Evolutionary conservation across 2,113 vertebrate species (phyloP), one percentile per base, ranked within the genome.

Genomic region (Ceyx melanurus): DNA sequence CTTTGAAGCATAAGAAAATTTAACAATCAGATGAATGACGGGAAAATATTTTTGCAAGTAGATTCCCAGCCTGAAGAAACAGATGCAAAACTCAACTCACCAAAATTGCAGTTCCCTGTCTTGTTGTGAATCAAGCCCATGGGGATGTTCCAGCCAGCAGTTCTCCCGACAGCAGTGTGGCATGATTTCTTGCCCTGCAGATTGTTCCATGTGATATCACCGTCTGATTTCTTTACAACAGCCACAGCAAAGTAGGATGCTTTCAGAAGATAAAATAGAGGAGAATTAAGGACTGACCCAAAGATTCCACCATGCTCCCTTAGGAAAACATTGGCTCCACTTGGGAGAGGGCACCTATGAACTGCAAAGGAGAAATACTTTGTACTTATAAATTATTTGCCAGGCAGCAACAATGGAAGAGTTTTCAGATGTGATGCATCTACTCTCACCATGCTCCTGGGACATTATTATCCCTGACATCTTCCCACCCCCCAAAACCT

Each of bases 131-230:
- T 96, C 48, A 95, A 91, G 22, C 98, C 97, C 98, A 99, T 97
- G 67, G 99, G 99, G 37, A 99, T 60, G 86, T 97, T 98, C 99
- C 99, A 99, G 75, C 99, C 99, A n/a, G 98, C 98, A 2, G 97
- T 98, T 53, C 98, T 98, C 54, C 98, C 97, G 0, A 98, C 25
- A 2, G 96, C 98, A 0, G 98, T 98, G 94, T 99, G 99, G 94
- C 99, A 99, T 0, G 98, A 98, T 92, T 81, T 99, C 96, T 96
- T 99, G 14, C 97, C 98, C 89, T 60, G 56, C 83, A 99, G 97
- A 5, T 42, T 98, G 1, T 76, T 90, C 98, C 99, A 99, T 23
- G 86, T 98, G 86, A 98, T 50, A 2, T 66, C 73, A 0, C 81
- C 75, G 48, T 77, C 21, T 5, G 94, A 46, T 72, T 96, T 98